Conservation (phyloP, 2,113 vertebrate species). For the Zosterops pallidus region DNA sequence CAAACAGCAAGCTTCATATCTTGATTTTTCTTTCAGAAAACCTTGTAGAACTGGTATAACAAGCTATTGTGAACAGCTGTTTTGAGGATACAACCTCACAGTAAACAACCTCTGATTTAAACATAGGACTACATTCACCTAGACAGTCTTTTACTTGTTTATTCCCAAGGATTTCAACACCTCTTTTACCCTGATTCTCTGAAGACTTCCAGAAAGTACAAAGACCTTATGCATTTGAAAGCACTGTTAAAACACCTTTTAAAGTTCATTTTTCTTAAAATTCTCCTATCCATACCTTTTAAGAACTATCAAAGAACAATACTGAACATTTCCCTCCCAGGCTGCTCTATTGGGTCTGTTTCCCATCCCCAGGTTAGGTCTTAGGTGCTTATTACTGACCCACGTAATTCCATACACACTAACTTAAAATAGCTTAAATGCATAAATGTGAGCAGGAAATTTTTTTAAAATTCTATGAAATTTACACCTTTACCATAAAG, state of each 20-base stretch:
- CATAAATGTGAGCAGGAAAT: neutral
- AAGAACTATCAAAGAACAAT: neutral
- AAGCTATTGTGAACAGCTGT: slow-evolving; percentile 32
- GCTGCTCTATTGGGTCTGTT: neutral
- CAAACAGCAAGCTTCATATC: neutral
- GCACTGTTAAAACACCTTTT: neutral
- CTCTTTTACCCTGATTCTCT: neutral
- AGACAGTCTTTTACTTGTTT: neutral
- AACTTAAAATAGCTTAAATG: neutral
- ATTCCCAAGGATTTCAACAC: neutral
- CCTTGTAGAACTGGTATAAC: slow-evolving; percentile 32
- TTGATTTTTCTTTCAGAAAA: slow-evolving; percentile 44
- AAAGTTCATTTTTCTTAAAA: neutral
- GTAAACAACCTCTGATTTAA: slow-evolving; percentile 23
- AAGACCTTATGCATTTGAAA: neutral
- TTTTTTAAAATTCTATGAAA: neutral
- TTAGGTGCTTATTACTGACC: neutral
- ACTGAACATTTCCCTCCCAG: neutral
- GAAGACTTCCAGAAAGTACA: neutral
- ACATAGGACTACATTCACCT: neutral
- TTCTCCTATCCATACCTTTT: neutral
- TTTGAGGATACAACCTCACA: neutral
- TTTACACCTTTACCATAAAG: neutral
- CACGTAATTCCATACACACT: neutral
- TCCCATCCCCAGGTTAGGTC: neutral